Percentiles rank a stretch among this genome's conserved stretches.
These are phyloP conservation scores for Spilogale gracilis DNA, from an alignment of 2,113 vertebrate genomes.

Conservation along the genomic window DNA sequence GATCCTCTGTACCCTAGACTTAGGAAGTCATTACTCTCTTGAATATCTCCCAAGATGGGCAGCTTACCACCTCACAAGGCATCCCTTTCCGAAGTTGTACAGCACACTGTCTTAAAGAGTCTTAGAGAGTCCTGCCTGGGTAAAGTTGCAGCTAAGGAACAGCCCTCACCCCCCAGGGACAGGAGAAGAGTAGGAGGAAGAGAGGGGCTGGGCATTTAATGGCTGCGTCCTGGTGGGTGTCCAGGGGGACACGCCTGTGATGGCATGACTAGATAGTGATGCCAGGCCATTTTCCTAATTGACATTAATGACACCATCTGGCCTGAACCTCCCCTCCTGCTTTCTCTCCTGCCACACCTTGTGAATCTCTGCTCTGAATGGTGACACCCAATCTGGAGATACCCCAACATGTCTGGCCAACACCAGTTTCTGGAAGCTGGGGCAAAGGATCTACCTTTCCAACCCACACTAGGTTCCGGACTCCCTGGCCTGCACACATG, in stretches of 20 bases:
- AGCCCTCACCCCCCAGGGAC: not conserved
- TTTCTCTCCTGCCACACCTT: conserved; percentile 74
- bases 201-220: conserved; percentile 58
- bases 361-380: not conserved
- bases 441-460: not conserved
- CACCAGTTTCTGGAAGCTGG: not conserved
- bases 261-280: conserved; percentile 58
- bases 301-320: conserved; percentile 75
- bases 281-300: conserved; percentile 78
- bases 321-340: conserved; percentile 62
- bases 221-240: conserved; percentile 54
- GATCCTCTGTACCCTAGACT: not conserved
- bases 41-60: not conserved
- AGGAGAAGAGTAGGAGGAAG: conserved; percentile 50
- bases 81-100: not conserved
- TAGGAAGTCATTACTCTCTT: not conserved
- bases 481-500: not conserved
- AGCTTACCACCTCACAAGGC: not conserved
- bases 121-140: not conserved
- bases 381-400: not conserved
- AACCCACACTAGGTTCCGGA: not conserved
- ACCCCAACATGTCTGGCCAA: not conserved
- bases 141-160: not conserved
- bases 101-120: not conserved
- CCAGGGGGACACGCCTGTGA: conserved; percentile 31